Base-by-base conservation (phyloP, 2,113 vertebrate species). In the Syngnathus typhle region DNA sequence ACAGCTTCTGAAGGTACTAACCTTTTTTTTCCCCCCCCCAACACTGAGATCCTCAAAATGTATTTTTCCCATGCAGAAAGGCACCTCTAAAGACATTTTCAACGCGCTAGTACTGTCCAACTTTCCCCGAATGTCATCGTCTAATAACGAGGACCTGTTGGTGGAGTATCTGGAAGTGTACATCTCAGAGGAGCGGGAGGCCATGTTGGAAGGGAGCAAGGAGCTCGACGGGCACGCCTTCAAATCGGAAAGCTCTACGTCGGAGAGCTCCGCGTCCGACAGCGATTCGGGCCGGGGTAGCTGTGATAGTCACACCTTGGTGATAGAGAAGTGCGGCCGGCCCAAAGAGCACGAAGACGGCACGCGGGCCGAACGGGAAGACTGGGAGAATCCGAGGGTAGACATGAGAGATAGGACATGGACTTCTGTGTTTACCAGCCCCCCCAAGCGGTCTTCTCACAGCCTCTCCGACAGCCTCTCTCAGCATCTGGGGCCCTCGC, bases 131-230 rank as follows among this genome's bases (percentile, higher is more conserved):
- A 90, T 87, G 1, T 59, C 56, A 0, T 74, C 49, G 0, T 72
- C 80, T 23, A 91, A 92, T 73, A 93, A 84, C 2, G 94, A 96
- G n/a, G 94, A 98, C 56, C 79, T 96, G 51, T 87, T 96, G 81
- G 92, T 97, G 79, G 94, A 96, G 68, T 95, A 93, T 78, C 73
- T 98, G 63, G 94, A 98, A 79, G 94, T 98, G 2, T 91, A 93
- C 1, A 88, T 94, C 71, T 89, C 85, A 0, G 92, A 94, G 13
- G 91, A 92, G 55, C 92, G 90, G 68, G 91, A 93, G 12, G 77
- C 92, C 39, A 89, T 93, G 76, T 87, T 93, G 81, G 85, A 92
- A 37, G 83, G 76, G 9, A 74, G 75, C 5, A 96, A 89, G 54
- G 72, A 86, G 54, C 74, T 85, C 15, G 84, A 74, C 0, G 79